Conservation (phyloP, 2,113 vertebrate genomes). For the Pitta sordida region DNA sequence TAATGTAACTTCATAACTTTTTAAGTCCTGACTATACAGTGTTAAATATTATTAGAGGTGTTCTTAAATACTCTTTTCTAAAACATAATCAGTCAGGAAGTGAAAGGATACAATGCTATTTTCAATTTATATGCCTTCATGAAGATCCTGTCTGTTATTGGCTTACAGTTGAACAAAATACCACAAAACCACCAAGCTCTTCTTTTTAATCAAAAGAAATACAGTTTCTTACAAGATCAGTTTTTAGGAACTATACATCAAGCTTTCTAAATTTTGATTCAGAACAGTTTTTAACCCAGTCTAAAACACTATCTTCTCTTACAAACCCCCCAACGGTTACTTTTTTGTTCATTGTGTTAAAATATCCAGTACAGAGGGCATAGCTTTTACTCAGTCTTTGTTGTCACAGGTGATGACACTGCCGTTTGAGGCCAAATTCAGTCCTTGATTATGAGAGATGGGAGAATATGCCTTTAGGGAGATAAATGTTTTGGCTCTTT, state of each 20-base stretch:
- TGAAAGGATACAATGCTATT: neutral
- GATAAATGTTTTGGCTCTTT: neutral
- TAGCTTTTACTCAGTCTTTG: neutral
- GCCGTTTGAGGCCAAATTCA: neutral
- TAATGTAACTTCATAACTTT: neutral
- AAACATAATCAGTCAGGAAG: neutral
- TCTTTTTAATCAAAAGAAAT: constrained; percentile 45
- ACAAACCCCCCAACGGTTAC: neutral
- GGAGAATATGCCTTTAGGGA: neutral
- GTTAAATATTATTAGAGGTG: neutral
- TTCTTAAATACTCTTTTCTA: neutral
- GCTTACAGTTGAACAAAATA: constrained; percentile 52
- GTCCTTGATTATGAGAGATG: neutral
- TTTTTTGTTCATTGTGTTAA: constrained; percentile 18
- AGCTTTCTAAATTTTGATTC: constrained; percentile 31
- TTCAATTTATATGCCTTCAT: constrained; percentile 16
- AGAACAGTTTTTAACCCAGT: neutral
- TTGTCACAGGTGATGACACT: constrained; percentile 13
- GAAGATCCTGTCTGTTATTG: constrained; percentile 24
- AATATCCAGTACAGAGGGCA: neutral
- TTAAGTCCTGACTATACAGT: neutral
- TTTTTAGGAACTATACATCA: constrained; percentile 13
- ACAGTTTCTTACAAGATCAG: neutral
- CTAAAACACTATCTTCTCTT: neutral
- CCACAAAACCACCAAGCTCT: constrained; percentile 12